Percentiles rank a stretch among this genome's conserved stretches.
Evolutionary conservation across 1,140 invertebrate genomes (phyloP).

Genomic region (Drosophila nigrodunni): DNA sequence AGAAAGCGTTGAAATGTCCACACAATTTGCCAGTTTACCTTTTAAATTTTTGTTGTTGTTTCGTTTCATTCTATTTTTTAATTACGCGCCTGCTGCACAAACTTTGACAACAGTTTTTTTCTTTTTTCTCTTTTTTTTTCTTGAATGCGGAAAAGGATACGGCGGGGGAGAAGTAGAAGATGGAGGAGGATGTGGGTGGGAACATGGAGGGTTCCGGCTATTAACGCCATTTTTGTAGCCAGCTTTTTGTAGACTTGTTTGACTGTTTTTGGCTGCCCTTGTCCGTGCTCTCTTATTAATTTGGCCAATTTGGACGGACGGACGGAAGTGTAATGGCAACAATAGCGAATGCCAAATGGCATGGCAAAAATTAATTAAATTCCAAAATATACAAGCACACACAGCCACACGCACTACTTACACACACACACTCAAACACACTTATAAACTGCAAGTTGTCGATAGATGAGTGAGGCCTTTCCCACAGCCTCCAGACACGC

Average conservation of each 20-base stretch:
- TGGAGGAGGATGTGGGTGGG: not conserved
- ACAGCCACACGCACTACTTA: too few relatives aligned
- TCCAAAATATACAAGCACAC: conserved; percentile 5
- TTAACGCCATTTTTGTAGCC: conserved; percentile 60
- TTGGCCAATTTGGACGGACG: conserved; percentile 63
- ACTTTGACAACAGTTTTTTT: conserved; percentile 60
- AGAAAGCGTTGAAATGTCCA: not conserved
- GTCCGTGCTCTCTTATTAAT: conserved; percentile 66
- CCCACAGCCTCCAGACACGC: conserved; percentile 64
- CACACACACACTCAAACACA: conserved; percentile 22
- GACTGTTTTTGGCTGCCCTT: conserved; percentile 45
- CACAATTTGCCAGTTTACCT: conserved; percentile 7
- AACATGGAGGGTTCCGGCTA: conserved; percentile 50
- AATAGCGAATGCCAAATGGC: conserved; percentile 40
- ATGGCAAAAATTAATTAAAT: conserved; percentile 74
- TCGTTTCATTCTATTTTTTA: conserved; percentile 44
- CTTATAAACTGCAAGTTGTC: conserved; percentile 1
- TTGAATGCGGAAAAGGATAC: not conserved
- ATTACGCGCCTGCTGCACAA: conserved; percentile 58
- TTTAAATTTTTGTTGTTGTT: conserved; percentile 21
- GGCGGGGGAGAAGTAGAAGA: not conserved
- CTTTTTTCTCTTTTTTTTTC: conserved; percentile 28
- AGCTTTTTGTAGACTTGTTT: conserved; percentile 50
- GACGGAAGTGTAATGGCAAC: conserved; percentile 60
- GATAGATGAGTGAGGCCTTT: conserved; percentile 37